Conservation (phyloP, 1,140 invertebrate genomes). For the Mya arenaria region DNA sequence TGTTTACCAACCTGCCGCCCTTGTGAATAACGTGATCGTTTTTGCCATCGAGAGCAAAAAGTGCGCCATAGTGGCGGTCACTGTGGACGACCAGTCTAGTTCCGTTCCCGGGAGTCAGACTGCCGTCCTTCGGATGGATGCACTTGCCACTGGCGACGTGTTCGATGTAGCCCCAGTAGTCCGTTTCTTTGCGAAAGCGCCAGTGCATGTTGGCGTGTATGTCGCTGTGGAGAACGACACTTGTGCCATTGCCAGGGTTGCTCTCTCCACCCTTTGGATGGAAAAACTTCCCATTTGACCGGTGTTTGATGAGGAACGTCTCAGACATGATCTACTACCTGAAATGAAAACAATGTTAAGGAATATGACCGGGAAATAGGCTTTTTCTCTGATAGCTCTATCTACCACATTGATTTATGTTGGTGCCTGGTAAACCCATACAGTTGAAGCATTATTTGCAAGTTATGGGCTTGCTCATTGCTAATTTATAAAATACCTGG, state of each 20-base stretch:
- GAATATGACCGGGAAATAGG: no score
- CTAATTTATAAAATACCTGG: no score
- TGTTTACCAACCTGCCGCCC: not conserved
- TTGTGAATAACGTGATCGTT: slow-evolving; percentile 10
- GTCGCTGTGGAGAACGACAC: slow-evolving; percentile 2
- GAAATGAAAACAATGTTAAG: no score
- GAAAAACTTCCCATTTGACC: slow-evolving; percentile 9
- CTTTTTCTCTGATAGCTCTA: no score
- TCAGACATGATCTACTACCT: no score
- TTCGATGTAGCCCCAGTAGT: slow-evolving; percentile 6
- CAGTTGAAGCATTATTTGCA: no score
- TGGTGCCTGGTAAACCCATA: no score
- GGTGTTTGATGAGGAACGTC: slow-evolving; percentile 21
- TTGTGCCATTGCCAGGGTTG: not conserved
- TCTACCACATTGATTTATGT: no score
- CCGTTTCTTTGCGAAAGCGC: not conserved
- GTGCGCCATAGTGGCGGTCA: not conserved
- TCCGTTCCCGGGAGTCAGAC: not conserved
- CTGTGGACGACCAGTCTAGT: not conserved
- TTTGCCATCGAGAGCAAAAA: not conserved
- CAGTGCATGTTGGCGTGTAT: not conserved
- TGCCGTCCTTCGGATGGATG: not conserved
- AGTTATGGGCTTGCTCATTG: no score
- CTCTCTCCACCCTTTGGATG: not conserved
- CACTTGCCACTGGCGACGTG: not conserved